Percentiles rank a stretch among this genome's conserved stretches.
Conservation (phyloP, 2,888 invertebrate genomes). For the Drosophila robusta region DNA sequence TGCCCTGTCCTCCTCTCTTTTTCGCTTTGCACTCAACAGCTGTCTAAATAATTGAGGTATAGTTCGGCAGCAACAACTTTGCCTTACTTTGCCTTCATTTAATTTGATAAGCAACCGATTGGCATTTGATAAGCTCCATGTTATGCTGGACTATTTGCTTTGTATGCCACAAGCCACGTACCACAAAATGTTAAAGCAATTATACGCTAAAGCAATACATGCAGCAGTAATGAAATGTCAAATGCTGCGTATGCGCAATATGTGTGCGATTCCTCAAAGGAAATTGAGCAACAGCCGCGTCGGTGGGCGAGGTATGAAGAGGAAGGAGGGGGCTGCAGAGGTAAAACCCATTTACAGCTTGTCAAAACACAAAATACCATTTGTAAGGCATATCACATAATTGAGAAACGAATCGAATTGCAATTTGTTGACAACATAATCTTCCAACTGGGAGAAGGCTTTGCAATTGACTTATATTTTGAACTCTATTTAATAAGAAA, state of each 20-base stretch:
- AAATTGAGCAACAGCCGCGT: constrained; percentile 4
- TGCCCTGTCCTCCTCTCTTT: background rate
- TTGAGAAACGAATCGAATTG: constrained; percentile 14
- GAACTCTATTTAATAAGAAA: background rate
- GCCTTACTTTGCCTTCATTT: constrained; percentile 39
- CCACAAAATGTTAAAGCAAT: constrained; percentile 5
- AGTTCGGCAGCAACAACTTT: constrained; percentile 3
- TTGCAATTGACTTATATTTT: background rate
- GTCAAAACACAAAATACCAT: constrained; percentile 19
- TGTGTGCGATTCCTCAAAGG: constrained; percentile 8
- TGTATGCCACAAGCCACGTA: constrained; percentile 4
- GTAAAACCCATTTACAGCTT: constrained; percentile 9
- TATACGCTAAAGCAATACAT: background rate
- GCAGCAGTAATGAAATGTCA: constrained; percentile 35
- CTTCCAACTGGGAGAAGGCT: background rate
- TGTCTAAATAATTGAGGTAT: constrained; percentile 67
- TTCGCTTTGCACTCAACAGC: constrained; percentile 14
- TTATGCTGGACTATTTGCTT: background rate
- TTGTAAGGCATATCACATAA: constrained; percentile 26
- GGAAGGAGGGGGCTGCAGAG: background rate
- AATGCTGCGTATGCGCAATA: constrained; percentile 45
- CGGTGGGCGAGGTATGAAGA: no score
- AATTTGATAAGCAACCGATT: constrained; percentile 50
- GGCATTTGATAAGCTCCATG: constrained; percentile 35
- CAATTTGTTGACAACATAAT: constrained; percentile 22